Base-by-base conservation (phyloP, 1,140 invertebrate species). In the Drosophila persimilis region DNA sequence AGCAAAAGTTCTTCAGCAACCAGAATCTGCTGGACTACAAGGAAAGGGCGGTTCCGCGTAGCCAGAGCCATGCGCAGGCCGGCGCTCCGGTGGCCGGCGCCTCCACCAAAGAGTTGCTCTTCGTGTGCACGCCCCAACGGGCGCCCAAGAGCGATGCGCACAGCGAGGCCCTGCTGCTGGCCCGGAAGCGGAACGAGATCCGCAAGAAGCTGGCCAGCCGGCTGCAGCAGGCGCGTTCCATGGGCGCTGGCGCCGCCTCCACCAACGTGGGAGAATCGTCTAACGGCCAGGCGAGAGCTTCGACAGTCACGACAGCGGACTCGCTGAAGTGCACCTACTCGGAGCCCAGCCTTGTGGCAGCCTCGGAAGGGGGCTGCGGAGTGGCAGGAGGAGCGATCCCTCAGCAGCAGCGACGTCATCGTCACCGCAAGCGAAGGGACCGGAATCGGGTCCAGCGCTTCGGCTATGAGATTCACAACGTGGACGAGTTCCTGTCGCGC, bases 381-480 rank as follows among this genome's bases (percentile, higher is more conserved):
- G 80, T 43, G 3, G 52, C 13, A 1, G 50, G 29, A 9, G 65
- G 48, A 1, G 64, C 44, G 0, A 50, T 47, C 11, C 61, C 62
- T 7, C 80, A 81, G 31, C 81, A 83, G 29, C 76, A 83, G 26
- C 79, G 88, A 6, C 74, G 83, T 1, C 88, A 89, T 92, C 56
- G 93, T 85, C 67, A 93, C 92, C 66, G 93, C 92, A 73, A 93
- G 92, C 73, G 93, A 90, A 47, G 81, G 41, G 58, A 93, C 91
- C 62, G 93, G 86, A 76, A 93, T 91, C n/a, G 93, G 75, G 51
- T 91, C 70, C 91, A 92, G 53, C 90, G 92, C 60, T 96, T 96
- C 69, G 95, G 95, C 29, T 96, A 96, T 70, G 95, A 96, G 62
- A 96, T 96, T 24, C 92, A 93, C 50, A 95, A 96, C 90, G 93